Evolutionary conservation across 2,888 invertebrate genomes (phyloP).

Genomic region (Lasius fuliginosus): DNA sequence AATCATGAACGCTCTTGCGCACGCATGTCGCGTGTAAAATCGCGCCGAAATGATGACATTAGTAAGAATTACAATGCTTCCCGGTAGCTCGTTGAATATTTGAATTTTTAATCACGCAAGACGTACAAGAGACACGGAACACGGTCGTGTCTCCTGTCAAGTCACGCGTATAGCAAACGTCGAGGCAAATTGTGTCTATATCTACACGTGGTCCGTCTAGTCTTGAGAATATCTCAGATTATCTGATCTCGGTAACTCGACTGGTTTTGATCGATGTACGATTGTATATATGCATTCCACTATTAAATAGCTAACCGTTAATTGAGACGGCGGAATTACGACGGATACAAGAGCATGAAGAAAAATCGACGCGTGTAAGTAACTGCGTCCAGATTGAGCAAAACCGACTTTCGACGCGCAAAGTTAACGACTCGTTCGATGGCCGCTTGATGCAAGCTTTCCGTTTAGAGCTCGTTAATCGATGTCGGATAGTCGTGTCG

Average conservation of each 20-base stretch:
- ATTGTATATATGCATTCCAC: background rate
- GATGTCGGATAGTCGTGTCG: background rate
- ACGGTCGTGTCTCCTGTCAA: background rate
- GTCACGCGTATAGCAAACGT: background rate
- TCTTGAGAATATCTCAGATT: background rate
- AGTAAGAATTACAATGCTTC: background rate
- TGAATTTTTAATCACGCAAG: background rate
- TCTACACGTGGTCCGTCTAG: background rate
- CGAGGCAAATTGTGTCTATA: background rate
- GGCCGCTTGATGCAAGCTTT: slow-evolving; percentile 12
- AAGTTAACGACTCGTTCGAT: slow-evolving; percentile 16
- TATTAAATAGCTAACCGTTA: slow-evolving; percentile 15
- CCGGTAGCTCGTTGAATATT: background rate
- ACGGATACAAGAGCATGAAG: background rate
- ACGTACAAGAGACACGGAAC: background rate
- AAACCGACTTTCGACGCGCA: background rate
- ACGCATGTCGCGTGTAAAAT: background rate
- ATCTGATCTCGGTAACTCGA: background rate
- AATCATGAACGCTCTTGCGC: background rate
- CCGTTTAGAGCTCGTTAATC: slow-evolving; percentile 1
- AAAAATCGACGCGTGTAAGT: background rate
- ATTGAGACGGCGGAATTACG: slow-evolving; percentile 12
- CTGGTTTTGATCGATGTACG: background rate
- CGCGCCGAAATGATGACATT: background rate
- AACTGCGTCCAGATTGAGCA: slow-evolving; percentile 6